Percentiles rank a stretch among this genome's conserved stretches.
Evolutionary conservation across 23 tunicate species (phyloP).

Genomic region (Pegea sp.): DNA sequence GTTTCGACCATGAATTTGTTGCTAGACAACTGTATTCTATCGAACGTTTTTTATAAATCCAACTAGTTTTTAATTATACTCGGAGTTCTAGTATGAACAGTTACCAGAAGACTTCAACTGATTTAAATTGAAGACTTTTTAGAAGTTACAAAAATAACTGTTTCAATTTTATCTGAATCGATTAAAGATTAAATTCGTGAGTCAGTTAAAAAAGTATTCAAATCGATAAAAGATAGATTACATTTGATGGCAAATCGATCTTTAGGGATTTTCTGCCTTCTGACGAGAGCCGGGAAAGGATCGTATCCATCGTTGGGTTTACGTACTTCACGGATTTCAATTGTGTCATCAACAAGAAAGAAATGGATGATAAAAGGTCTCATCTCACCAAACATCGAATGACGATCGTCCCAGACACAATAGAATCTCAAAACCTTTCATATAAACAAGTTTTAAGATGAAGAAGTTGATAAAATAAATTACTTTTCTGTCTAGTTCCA

Average conservation of each 20-base stretch:
- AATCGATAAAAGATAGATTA: too few relatives aligned
- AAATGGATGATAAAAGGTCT: conserved; percentile 81
- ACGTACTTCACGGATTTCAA: conserved; percentile 91
- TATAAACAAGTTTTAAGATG: neutral
- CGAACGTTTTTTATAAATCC: too few relatives aligned
- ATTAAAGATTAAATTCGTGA: too few relatives aligned
- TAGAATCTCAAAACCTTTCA: conserved; percentile 81
- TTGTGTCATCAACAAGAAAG: conserved; percentile 95
- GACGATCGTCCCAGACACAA: conserved; percentile 98
- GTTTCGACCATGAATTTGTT: too few relatives aligned
- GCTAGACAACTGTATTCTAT: too few relatives aligned
- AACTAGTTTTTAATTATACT: too few relatives aligned
- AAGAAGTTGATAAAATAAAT: neutral
- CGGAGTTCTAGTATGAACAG: too few relatives aligned
- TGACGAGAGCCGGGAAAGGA: conserved; percentile 86
- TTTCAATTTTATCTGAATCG: too few relatives aligned
- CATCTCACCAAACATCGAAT: conserved; percentile 93
- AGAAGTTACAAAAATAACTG: too few relatives aligned
- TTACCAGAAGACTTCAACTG: too few relatives aligned
- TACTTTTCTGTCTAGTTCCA: conserved; percentile 83
- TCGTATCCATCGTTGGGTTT: conserved; percentile 94
- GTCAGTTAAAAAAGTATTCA: too few relatives aligned
- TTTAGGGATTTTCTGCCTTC: conserved; percentile 77
- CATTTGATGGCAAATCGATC: conserved; percentile 44
- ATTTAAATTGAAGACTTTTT: too few relatives aligned